Evolutionary conservation across 2,797 vertebrate species (phyloP).

Genomic region (Simalia tracyae): DNA sequence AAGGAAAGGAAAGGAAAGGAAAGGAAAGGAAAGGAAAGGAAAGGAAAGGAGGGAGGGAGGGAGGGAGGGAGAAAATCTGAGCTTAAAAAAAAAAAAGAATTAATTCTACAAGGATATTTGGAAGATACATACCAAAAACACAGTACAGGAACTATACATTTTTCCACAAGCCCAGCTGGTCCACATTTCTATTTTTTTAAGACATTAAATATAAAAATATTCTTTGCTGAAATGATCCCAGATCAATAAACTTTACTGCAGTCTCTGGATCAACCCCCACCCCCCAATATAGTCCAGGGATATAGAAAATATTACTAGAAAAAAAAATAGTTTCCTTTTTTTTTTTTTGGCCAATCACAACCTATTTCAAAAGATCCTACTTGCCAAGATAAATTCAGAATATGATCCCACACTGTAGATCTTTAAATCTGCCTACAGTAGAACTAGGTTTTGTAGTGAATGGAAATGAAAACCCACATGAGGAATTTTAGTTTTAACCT

Average conservation of each 20-base stretch:
- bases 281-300: neutral
- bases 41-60: neutral
- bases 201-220: neutral
- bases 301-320: neutral
- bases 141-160: neutral
- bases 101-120: neutral
- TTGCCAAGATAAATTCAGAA: neutral
- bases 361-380: neutral
- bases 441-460: neutral
- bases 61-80: neutral
- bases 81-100: neutral
- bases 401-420: neutral
- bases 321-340: neutral
- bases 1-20: no score
- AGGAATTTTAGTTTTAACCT: neutral
- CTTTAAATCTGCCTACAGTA: neutral
- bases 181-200: neutral
- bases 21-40: neutral
- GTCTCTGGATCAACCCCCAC: neutral
- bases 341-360: neutral
- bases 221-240: neutral
- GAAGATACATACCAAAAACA: neutral
- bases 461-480: neutral
- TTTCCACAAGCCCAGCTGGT: neutral
- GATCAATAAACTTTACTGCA: neutral